Conservation (phyloP, 2,797 vertebrate species). For the Siniperca undulata region DNA sequence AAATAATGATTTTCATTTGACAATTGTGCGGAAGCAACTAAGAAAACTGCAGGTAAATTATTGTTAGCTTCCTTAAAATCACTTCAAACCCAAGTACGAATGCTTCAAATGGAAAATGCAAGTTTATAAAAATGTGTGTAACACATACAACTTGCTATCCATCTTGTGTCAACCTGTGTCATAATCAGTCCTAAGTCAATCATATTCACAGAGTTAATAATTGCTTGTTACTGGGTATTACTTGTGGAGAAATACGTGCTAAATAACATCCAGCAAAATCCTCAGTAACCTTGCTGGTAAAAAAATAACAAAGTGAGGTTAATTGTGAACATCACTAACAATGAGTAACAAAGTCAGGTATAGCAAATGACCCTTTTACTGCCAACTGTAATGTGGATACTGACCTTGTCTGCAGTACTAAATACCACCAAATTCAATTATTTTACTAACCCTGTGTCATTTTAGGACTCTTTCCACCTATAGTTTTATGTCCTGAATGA, state of each 20-base stretch:
- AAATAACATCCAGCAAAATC: conserved; percentile 1
- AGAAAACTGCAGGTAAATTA: neutral
- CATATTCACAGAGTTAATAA: conserved; percentile 9
- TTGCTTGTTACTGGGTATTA: neutral
- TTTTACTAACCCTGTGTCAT: neutral
- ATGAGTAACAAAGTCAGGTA: neutral
- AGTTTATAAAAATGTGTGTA: neutral
- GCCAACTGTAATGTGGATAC: neutral
- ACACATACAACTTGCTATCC: neutral
- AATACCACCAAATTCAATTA: neutral
- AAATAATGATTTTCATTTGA: neutral
- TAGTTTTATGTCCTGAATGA: neutral
- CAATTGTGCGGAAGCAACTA: neutral
- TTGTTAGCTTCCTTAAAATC: neutral
- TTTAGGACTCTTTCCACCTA: neutral
- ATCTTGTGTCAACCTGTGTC: neutral
- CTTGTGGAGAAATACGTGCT: fast-evolving
- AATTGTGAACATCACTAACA: neutral
- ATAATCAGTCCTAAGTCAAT: neutral
- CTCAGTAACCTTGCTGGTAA: neutral
- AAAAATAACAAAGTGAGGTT: conserved; percentile 12
- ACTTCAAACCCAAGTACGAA: neutral
- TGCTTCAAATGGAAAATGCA: neutral
- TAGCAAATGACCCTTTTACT: neutral
- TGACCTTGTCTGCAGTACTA: neutral